These are phyloP conservation scores for Apteryx mantelli DNA, from an alignment of 2,113 vertebrate genomes.

Conservation along the genomic window DNA sequence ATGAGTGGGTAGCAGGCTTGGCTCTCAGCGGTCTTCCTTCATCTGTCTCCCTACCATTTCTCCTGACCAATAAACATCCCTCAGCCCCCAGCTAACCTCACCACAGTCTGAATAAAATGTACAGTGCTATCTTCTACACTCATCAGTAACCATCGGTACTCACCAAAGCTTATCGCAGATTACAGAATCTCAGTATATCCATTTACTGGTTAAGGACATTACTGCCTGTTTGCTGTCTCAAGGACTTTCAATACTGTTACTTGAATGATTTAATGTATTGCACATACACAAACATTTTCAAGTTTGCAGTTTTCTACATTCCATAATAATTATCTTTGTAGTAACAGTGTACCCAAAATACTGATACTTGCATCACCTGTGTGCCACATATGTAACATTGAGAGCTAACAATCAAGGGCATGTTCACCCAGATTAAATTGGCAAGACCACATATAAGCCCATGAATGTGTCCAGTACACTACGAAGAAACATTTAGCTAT, in stretches of 20 bases:
- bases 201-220: too few relatives aligned
- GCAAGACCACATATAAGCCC: fast-evolving
- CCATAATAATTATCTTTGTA: fast-evolving
- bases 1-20: background rate
- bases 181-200: fast-evolving
- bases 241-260: background rate
- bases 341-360: background rate
- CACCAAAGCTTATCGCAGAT: background rate
- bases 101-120: background rate
- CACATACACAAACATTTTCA: fast-evolving
- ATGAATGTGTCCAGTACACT: fast-evolving
- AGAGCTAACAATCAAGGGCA: background rate
- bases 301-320: background rate
- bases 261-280: background rate
- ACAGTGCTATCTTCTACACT: fast-evolving
- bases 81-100: too few relatives aligned
- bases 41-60: background rate
- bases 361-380: background rate
- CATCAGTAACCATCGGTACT: background rate
- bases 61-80: background rate
- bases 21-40: background rate
- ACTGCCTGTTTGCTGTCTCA: fast-evolving
- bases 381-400: fast-evolving
- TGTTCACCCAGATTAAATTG: fast-evolving
- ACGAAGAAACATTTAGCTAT: background rate